Evolutionary conservation across 2,113 vertebrate genomes (phyloP).

Genomic region (Eretmochelys imbricata): DNA sequence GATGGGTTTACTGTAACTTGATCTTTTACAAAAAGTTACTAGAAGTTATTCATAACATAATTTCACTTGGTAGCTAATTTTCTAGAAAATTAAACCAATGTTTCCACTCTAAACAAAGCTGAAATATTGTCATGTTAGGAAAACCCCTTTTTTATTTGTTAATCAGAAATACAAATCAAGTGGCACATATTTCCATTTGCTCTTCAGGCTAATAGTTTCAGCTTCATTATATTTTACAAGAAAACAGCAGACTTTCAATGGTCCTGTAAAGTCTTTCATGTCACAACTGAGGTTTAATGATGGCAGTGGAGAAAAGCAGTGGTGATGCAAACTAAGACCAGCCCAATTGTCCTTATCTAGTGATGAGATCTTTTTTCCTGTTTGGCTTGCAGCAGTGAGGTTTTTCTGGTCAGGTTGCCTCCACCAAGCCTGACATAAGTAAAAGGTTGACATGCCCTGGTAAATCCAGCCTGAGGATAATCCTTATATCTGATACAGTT

Average conservation of each 20-base stretch:
- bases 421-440: slow-evolving; percentile 57
- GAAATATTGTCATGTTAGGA: slow-evolving; percentile 77
- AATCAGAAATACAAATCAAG: slow-evolving; percentile 80
- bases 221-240: slow-evolving; percentile 77
- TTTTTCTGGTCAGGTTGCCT: slow-evolving; percentile 74
- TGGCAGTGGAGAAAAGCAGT: slow-evolving; percentile 71
- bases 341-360: slow-evolving; percentile 75
- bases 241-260: slow-evolving; percentile 75
- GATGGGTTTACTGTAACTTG: slow-evolving; percentile 80
- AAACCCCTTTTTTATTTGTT: slow-evolving; percentile 82
- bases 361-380: slow-evolving; percentile 77
- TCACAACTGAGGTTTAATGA: slow-evolving; percentile 77
- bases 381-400: slow-evolving; percentile 76
- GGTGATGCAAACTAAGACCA: slow-evolving; percentile 75
- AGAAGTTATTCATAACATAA: slow-evolving; percentile 77
- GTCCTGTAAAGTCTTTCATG: slow-evolving; percentile 77
- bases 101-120: slow-evolving; percentile 77
- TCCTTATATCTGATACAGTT: background rate
- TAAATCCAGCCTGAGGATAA: slow-evolving; percentile 63
- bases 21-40: slow-evolving; percentile 81
- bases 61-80: slow-evolving; percentile 75
- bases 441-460: slow-evolving; percentile 72
- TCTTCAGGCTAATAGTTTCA: slow-evolving; percentile 72
- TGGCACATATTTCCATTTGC: slow-evolving; percentile 78
- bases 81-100: slow-evolving; percentile 82